Conservation (phyloP, 2,888 invertebrate genomes). For the Leptinotarsa peninsularis region DNA sequence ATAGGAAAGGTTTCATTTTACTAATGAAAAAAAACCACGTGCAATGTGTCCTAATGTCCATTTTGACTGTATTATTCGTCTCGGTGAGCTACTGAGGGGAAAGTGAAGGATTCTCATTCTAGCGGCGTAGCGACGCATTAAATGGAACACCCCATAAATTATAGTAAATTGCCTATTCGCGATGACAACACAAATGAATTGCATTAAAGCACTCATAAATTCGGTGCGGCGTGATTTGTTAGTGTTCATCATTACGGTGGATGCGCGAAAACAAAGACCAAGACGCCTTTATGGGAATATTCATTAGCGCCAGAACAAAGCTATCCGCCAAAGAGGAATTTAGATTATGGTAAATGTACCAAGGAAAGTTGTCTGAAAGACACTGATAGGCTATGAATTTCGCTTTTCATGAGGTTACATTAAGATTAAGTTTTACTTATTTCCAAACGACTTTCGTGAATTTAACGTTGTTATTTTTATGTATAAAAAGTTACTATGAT, state of each 20-base stretch:
- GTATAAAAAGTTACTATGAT: no score
- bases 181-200: constrained; percentile 54
- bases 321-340: background rate
- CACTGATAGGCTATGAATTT: background rate
- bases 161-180: constrained; percentile 53
- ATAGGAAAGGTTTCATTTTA: no score
- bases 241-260: constrained; percentile 43
- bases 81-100: constrained; percentile 28
- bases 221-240: constrained; percentile 52
- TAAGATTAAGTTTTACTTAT: no score
- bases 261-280: constrained; percentile 40
- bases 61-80: background rate
- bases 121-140: constrained; percentile 43
- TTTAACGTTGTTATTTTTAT: no score
- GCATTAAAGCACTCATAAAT: constrained; percentile 55
- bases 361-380: background rate
- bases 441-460: no score
- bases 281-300: constrained; percentile 26
- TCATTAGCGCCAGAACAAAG: constrained; percentile 28
- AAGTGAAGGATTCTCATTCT: constrained; percentile 35
- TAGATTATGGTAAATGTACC: background rate
- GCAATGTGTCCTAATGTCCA: no score
- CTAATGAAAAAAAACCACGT: no score
- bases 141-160: constrained; percentile 56
- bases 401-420: no score